A percentile compares a stretch with the other conserved stretches of the same genome.
These are phyloP conservation scores for Uropetala carovei DNA, from an alignment of 2,888 invertebrate genomes.

Conservation along the genomic window DNA sequence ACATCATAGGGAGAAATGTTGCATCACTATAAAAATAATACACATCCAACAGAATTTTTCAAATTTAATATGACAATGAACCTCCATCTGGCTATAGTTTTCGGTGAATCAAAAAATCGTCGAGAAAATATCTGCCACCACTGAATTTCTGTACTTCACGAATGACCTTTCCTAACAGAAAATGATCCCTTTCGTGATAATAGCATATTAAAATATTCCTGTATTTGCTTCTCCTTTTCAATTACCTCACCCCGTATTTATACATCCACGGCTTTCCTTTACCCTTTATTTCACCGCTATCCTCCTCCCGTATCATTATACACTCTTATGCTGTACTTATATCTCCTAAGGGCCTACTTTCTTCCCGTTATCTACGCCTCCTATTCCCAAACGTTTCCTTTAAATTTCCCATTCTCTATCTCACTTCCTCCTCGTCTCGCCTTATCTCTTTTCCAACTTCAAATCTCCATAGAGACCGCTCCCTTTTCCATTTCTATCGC, in stretches of 20 bases:
- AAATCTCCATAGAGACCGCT: constrained; percentile 27
- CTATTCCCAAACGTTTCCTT: not conserved
- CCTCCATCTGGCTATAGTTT: no score
- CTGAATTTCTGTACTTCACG: not conserved
- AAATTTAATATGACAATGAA: no score
- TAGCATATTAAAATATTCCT: not conserved
- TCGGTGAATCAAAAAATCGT: no score
- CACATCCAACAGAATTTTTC: no score
- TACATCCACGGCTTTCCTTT: not conserved
- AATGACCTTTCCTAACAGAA: not conserved
- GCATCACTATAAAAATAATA: no score
- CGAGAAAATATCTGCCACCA: not conserved
- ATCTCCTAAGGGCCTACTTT: no score
- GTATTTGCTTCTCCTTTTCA: not conserved
- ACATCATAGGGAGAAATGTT: no score
- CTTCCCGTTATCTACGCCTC: no score
- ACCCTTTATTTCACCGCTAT: not conserved
- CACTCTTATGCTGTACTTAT: not conserved
- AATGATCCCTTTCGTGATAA: constrained; percentile 7
- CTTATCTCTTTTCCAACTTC: constrained; percentile 5
- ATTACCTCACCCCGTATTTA: not conserved
- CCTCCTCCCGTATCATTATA: not conserved
- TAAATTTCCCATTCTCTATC: not conserved
- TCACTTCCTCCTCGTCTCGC: not conserved
- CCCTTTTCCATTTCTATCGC: not conserved